Percentiles rank a stretch among this genome's conserved stretches.
Conservation (phyloP, 2,888 invertebrate species). For the Pilophorus perplexus region DNA sequence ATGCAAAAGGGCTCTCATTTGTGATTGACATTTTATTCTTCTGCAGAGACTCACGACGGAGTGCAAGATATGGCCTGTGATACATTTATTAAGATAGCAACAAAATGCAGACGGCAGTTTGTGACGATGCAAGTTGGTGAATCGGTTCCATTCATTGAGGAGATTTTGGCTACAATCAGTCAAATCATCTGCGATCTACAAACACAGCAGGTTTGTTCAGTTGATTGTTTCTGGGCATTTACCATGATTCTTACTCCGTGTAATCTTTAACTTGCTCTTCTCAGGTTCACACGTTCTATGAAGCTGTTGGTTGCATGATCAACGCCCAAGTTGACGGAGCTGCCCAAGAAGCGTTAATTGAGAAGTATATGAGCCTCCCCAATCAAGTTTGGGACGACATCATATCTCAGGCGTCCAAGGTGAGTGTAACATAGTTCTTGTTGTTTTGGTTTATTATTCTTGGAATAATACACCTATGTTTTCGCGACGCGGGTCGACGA, state of each 20-base stretch:
- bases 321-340: conserved; percentile 89
- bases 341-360: conserved; percentile 90
- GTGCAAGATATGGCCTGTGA: conserved; percentile 99
- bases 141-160: conserved; percentile 96
- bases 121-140: conserved; percentile 95
- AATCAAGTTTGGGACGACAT: conserved; percentile 99
- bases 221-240: not conserved
- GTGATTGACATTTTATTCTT: no score
- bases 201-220: conserved; percentile 80
- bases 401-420: conserved; percentile 90
- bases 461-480: no score
- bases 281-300: conserved; percentile 92
- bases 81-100: conserved; percentile 98
- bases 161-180: conserved; percentile 93
- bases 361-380: conserved; percentile 95
- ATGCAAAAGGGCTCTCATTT: no score
- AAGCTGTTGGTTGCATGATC: conserved; percentile 99
- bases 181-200: conserved; percentile 98
- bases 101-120: conserved; percentile 97
- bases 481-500: not conserved
- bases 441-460: no score
- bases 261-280: no score
- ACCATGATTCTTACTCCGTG: no score
- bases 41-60: conserved; percentile 95
- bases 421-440: no score